Percentiles rank a stretch among this genome's conserved stretches.
These are phyloP conservation scores for Halichoerus grypus DNA, from an alignment of 2,113 vertebrate species.

Conservation along the genomic window DNA sequence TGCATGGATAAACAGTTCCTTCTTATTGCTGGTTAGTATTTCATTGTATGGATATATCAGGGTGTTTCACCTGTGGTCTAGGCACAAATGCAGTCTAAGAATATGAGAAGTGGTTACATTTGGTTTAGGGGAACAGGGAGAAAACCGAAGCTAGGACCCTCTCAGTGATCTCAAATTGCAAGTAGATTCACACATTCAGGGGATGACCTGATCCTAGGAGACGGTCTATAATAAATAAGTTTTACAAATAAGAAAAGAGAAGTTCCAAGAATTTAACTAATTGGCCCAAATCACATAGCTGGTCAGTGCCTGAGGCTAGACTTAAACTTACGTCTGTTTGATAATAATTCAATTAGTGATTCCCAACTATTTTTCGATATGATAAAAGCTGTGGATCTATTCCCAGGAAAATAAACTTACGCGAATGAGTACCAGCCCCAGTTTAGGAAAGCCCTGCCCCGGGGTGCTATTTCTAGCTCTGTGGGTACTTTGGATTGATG, in stretches of 20 bases:
- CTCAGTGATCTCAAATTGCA: neutral
- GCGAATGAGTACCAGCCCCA: neutral
- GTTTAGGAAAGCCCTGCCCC: neutral
- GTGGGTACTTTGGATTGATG: neutral
- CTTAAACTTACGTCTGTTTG: neutral
- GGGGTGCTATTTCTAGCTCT: neutral
- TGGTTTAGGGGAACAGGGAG: neutral
- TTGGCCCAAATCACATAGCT: neutral
- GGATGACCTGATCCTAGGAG: neutral
- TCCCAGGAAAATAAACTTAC: neutral
- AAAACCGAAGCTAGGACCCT: neutral
- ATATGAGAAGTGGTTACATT: neutral
- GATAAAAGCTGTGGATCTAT: neutral
- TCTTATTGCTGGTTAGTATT: neutral
- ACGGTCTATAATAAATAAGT: neutral
- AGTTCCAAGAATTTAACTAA: neutral
- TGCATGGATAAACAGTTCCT: neutral
- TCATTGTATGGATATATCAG: neutral
- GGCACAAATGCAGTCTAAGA: neutral
- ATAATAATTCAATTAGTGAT: neutral
- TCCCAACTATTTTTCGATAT: constrained; percentile 8
- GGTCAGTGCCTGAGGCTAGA: neutral
- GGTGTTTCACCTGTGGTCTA: neutral
- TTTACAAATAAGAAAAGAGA: constrained; percentile 36
- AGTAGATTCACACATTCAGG: neutral